These are phyloP conservation scores for Caenorhabditis sp. DNA, from an alignment of 2,888 invertebrate genomes.

Conservation along the genomic window DNA sequence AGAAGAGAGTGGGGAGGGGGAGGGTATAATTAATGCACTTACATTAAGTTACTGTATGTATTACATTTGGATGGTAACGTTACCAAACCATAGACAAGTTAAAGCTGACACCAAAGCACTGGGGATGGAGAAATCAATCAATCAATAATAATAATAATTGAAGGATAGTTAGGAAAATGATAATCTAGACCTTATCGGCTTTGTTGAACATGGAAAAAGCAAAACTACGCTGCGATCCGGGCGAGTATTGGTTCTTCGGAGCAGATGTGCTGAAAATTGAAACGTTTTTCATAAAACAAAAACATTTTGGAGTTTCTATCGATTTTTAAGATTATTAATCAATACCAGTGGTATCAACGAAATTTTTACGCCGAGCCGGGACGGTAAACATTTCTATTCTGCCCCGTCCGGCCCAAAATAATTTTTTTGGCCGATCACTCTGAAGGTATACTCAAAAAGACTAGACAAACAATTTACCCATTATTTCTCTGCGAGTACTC, in stretches of 20 bases:
- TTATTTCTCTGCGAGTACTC: conserved; percentile 48
- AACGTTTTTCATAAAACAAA: too few species aligned
- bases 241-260: conserved; percentile 57
- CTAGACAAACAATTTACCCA: conserved; percentile 19
- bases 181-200: conserved; percentile 58
- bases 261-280: conserved; percentile 32
- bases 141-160: conserved; percentile 11
- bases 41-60: conserved; percentile 13
- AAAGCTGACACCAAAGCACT: conserved; percentile 55
- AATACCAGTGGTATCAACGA: too few species aligned
- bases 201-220: conserved; percentile 63
- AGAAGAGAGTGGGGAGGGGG: background rate
- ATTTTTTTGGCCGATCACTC: too few species aligned
- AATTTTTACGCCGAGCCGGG: too few species aligned
- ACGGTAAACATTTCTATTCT: too few species aligned
- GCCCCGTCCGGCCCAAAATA: too few species aligned
- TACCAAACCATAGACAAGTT: conserved; percentile 4
- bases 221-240: conserved; percentile 59
- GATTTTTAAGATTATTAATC: too few species aligned
- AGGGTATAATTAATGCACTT: background rate
- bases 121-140: background rate
- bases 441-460: too few species aligned
- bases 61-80: background rate
- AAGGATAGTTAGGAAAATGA: conserved; percentile 6
- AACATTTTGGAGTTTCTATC: too few species aligned